Evolutionary conservation across 1,140 invertebrate species (phyloP), one percentile per base, ranked within the genome.

Genomic region (Musca vetustissima): DNA sequence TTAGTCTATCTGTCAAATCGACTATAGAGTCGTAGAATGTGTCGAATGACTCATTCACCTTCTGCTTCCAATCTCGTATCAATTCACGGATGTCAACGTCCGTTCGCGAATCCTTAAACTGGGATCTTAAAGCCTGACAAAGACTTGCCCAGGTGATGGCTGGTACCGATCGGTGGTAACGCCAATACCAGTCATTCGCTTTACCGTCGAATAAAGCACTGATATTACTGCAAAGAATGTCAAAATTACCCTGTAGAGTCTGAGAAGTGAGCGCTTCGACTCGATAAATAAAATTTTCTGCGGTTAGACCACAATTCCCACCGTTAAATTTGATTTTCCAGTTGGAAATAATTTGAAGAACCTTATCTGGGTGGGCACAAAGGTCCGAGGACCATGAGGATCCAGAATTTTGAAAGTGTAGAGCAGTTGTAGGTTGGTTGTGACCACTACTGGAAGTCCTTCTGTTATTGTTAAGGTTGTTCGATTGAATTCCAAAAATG

Each of bases 121-220:
- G 47, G 2, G 4, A 17, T 3, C 47, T 4, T 4, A 49, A 13
- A 17, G 47, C 47, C 13, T 15, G 47, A 14, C 47, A 49, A 15
- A 49, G n/a, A 49, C n/a, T 14, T 17, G 47, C 2, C 47, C 47
- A 49, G 28, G 28, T 28, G 28, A 28, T 28, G 28, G 28, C 28
- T 28, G 28, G 28, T 8, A 28, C 28, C 28, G 28, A 28, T 28
- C 36, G 36, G 24, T 66, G 64, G 47, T 49, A 66, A 8, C 64
- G 13, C 17, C 43, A 66, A 36, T 17, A 66, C 64, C 64, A 66
- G 17, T 66, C 47, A 48, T 17, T 66, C 14, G 64, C 64, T 17
- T 48, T 66, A 48, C 64, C 64, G 13, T 66, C 64, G 43, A 66
- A 49, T 11, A 66, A 17, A 11, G 47, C 48, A 66, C 21, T 24